Percentiles rank a stretch among this genome's conserved stretches.
Evolutionary conservation across 2,797 vertebrate species (phyloP).

Genomic region (Astyanax mexicanus): DNA sequence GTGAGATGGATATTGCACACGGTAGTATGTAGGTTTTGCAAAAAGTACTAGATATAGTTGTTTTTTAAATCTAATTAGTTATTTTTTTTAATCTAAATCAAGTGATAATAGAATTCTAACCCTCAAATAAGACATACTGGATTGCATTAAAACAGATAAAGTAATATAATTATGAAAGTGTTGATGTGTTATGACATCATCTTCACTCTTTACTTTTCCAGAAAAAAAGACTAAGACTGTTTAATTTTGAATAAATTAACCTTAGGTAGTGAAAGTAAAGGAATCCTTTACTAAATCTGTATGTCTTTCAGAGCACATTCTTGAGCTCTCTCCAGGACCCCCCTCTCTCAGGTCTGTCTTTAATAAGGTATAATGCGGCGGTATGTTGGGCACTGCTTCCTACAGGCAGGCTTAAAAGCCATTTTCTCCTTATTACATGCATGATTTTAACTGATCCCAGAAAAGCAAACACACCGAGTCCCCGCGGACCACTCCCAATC

Average conservation of each 20-base stretch:
- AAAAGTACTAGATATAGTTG: no score
- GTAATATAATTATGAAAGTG: not conserved
- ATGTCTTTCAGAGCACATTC: not conserved
- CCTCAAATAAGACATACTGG: not conserved
- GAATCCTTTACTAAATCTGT: not conserved
- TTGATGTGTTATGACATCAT: not conserved
- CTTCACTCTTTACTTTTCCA: not conserved
- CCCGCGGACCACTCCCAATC: constrained; percentile 52
- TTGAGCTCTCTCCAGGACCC: no score
- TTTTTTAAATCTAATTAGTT: no score
- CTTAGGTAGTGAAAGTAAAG: not conserved
- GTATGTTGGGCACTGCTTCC: constrained; percentile 86
- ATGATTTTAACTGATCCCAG: constrained; percentile 88
- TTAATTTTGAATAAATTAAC: no score
- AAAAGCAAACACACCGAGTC: constrained; percentile 77
- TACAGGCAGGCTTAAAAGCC: constrained; percentile 87
- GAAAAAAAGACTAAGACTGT: not conserved
- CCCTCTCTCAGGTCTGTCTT: constrained; percentile 72
- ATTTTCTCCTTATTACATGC: constrained; percentile 89
- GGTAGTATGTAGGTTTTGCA: no score
- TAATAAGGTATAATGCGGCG: constrained; percentile 88
- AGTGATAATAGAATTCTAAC: no score
- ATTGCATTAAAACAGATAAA: not conserved
- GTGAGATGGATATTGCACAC: no score
- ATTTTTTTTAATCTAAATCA: no score